Evolutionary conservation across 2,888 invertebrate species (phyloP).

Genomic region (Amblyjoppa proteus): DNA sequence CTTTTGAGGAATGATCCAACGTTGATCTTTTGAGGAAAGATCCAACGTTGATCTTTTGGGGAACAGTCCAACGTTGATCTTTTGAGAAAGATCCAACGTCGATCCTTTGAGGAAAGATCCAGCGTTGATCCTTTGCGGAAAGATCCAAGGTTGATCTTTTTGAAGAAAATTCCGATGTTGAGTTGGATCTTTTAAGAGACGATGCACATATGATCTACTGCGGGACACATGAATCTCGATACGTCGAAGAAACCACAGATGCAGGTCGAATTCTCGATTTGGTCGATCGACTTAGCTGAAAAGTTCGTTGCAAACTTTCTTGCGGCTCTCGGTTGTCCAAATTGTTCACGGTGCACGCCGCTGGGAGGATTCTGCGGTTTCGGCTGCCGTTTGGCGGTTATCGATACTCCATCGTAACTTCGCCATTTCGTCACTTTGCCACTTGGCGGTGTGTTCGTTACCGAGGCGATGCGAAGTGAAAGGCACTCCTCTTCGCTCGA

Average conservation of each 20-base stretch:
- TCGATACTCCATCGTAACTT: constrained; percentile 40
- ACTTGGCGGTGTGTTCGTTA: constrained; percentile 11
- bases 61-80: too few species aligned
- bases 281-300: constrained; percentile 38
- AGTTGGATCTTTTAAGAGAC: not conserved
- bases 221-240: not conserved
- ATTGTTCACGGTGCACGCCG: not conserved
- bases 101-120: too few species aligned
- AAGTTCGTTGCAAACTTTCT: constrained; percentile 53
- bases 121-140: too few species aligned
- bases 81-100: too few species aligned
- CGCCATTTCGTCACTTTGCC: not conserved
- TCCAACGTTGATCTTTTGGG: too few species aligned
- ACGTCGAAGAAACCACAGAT: not conserved
- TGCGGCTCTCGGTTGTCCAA: not conserved
- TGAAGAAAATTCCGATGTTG: constrained; percentile 8
- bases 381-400: constrained; percentile 7
- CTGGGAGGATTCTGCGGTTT: constrained; percentile 22
- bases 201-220: not conserved
- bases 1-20: too few species aligned
- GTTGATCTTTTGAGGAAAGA: too few species aligned
- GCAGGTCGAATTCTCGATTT: constrained; percentile 33
- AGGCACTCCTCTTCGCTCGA: too few species aligned
- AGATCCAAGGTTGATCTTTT: too few species aligned
- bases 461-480: not conserved